Evolutionary conservation across 2,888 invertebrate genomes (phyloP).

Genomic region (Drosophila siamana): DNA sequence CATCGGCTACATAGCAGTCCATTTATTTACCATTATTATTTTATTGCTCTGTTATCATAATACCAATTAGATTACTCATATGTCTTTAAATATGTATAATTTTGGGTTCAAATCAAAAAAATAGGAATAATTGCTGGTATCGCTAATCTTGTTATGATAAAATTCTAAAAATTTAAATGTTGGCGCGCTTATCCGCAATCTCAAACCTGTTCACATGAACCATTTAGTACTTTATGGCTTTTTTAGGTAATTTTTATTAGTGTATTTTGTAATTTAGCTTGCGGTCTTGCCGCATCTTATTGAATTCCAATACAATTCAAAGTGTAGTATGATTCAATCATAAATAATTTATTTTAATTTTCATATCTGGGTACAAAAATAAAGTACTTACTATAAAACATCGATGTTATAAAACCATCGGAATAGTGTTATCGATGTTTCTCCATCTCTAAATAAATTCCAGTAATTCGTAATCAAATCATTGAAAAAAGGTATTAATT

Average conservation of each 20-base stretch:
- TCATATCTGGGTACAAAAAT: not conserved
- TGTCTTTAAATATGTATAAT: not conserved
- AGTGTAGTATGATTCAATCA: not conserved
- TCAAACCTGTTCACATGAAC: not conserved
- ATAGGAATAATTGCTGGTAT: conserved; percentile 4
- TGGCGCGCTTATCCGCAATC: not conserved
- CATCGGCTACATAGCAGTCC: too few relatives aligned
- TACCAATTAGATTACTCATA: not conserved
- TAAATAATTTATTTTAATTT: not conserved
- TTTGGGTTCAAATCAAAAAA: not conserved
- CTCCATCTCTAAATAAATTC: not conserved
- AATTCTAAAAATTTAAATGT: not conserved
- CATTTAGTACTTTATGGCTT: not conserved
- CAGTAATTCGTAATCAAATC: conserved; percentile 45
- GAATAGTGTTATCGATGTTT: not conserved
- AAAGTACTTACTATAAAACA: not conserved
- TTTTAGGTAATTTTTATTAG: not conserved
- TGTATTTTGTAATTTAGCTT: not conserved
- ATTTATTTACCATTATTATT: not conserved
- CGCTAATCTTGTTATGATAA: too few relatives aligned
- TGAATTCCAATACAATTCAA: not conserved
- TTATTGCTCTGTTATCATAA: not conserved
- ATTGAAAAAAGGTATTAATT: conserved; percentile 46
- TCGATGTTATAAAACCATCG: not conserved
- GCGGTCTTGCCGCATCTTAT: not conserved